phyloP scores from a whole-genome alignment of 2,797 vertebrate genomes.

The Sorex maritimensis region DNA sequence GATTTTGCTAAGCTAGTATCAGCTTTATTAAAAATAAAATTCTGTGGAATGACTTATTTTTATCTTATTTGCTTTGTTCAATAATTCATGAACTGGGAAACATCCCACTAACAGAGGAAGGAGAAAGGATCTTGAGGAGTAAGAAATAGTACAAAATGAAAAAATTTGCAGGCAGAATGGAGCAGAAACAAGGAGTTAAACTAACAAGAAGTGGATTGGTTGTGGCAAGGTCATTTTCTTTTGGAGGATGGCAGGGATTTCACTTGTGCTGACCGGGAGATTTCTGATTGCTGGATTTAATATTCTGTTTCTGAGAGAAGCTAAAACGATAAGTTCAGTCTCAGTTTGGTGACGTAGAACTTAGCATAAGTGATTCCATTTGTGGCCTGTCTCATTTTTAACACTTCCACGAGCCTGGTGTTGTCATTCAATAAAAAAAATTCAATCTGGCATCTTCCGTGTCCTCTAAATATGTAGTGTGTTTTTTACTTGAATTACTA shows the following conservation, averaged over 20 bases:
- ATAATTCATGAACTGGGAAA: not conserved
- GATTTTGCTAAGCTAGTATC: conserved; percentile 72
- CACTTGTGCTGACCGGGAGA: not conserved
- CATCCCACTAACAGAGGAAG: not conserved
- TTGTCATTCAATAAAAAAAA: conserved; percentile 71
- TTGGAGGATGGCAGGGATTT: not conserved
- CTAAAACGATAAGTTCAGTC: not conserved
- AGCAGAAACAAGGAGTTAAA: not conserved
- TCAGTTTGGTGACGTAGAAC: not conserved
- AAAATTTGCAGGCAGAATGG: not conserved
- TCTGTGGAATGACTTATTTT: not conserved
- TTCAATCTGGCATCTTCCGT: conserved; percentile 45
- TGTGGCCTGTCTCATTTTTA: not conserved
- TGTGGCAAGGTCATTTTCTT: not conserved
- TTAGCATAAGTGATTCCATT: conserved; percentile 2
- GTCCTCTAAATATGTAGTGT: conserved; percentile 56
- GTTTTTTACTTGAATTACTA: conserved; percentile 55
- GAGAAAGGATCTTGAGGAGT: not conserved
- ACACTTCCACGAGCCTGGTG: conserved; percentile 3
- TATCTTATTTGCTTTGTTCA: not conserved
- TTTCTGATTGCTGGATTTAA: not conserved
- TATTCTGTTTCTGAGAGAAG: not conserved
- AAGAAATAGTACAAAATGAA: not conserved
- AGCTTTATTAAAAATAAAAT: conserved; percentile 59
- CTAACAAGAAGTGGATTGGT: not conserved